These are phyloP conservation scores for Drosophila elegans DNA, from an alignment of 1,140 invertebrate species.

Conservation along the genomic window DNA sequence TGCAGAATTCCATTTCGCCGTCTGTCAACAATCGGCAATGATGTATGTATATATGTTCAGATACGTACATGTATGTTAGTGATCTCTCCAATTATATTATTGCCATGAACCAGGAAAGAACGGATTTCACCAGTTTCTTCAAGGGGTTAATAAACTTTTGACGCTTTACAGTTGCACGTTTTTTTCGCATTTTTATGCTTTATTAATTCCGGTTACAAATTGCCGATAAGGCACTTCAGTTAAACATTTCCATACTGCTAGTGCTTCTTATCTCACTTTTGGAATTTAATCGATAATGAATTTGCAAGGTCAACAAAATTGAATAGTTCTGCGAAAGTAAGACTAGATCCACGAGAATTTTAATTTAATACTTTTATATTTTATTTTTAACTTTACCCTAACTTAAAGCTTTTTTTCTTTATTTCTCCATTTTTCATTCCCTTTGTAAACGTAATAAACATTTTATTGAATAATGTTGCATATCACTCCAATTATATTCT, in stretches of 20 bases:
- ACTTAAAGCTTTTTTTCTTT: too few relatives aligned
- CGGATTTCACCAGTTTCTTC: constrained; percentile 42
- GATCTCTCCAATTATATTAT: constrained; percentile 6
- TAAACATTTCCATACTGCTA: constrained; percentile 5
- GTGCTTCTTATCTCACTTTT: constrained; percentile 4
- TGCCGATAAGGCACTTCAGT: constrained; percentile 1
- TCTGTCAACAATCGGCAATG: constrained; percentile 38
- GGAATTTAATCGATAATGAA: not conserved
- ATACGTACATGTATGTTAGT: not conserved
- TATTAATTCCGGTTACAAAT: constrained; percentile 13
- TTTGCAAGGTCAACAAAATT: not conserved
- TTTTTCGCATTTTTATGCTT: constrained; percentile 1
- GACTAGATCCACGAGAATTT: too few relatives aligned
- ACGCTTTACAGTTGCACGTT: constrained; percentile 6
- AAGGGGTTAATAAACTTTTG: constrained; percentile 33
- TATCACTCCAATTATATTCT: too few relatives aligned
- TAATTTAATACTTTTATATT: too few relatives aligned
- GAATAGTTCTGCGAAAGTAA: too few relatives aligned
- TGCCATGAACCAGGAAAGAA: constrained; percentile 20
- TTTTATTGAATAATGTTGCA: not conserved
- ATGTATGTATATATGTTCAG: constrained; percentile 6
- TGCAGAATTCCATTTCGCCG: constrained; percentile 40
- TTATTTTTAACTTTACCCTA: too few relatives aligned
- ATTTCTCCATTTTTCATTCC: not conserved
- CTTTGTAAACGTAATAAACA: not conserved